Conservation (phyloP, 2,888 invertebrate genomes). For the Nemoura dubitans region DNA sequence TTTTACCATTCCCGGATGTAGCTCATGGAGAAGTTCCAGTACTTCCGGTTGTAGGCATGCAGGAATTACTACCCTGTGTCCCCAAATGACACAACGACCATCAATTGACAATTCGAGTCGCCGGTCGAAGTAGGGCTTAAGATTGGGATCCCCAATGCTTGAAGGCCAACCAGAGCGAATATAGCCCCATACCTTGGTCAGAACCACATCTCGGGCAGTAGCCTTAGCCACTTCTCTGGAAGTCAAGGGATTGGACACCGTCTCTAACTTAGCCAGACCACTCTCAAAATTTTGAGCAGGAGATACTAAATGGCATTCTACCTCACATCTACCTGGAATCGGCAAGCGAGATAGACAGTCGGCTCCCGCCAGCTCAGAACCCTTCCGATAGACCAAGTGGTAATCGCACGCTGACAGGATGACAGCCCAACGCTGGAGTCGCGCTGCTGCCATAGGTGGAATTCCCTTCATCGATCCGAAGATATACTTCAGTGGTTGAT, state of each 20-base stretch:
- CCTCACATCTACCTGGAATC: not conserved
- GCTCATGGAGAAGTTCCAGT: slow-evolving; percentile 30
- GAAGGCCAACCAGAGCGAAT: slow-evolving; percentile 27
- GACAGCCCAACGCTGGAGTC: slow-evolving; percentile 52
- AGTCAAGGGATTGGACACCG: not conserved
- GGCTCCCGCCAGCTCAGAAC: slow-evolving; percentile 15
- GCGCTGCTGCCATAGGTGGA: slow-evolving; percentile 51
- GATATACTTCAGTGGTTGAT: slow-evolving; percentile 50
- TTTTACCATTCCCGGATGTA: slow-evolving; percentile 25
- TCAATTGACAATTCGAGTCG: slow-evolving; percentile 31
- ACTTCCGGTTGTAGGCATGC: slow-evolving; percentile 19
- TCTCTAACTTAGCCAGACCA: not conserved
- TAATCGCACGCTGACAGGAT: slow-evolving; percentile 52
- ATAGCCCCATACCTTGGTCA: slow-evolving; percentile 16
- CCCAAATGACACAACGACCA: slow-evolving; percentile 50
- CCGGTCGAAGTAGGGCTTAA: not conserved
- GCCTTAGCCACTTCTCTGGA: not conserved
- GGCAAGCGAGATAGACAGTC: slow-evolving; percentile 36
- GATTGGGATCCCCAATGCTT: not conserved
- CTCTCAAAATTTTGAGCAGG: not conserved
- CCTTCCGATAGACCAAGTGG: slow-evolving; percentile 45
- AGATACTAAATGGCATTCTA: not conserved
- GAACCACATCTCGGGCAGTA: not conserved
- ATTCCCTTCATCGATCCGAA: slow-evolving; percentile 51
- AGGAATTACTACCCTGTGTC: slow-evolving; percentile 50